Evolutionary conservation across 2,113 vertebrate species (phyloP).

Genomic region (Thomomys bottae): DNA sequence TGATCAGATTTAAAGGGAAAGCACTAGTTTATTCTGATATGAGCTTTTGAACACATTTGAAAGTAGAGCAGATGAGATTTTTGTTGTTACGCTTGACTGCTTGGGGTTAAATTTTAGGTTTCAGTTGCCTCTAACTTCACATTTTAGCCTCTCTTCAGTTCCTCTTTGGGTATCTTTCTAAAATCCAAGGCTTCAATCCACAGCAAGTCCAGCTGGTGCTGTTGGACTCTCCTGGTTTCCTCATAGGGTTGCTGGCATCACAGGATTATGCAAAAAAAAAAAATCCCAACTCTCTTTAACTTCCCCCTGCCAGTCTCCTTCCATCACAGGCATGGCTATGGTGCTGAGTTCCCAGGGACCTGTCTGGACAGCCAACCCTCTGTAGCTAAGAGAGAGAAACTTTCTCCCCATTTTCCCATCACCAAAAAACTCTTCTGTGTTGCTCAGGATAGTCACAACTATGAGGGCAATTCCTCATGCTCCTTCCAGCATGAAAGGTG

Average conservation of each 20-base stretch:
- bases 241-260: not conserved
- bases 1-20: not conserved
- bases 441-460: not conserved
- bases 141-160: not conserved
- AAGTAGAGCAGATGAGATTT: not conserved
- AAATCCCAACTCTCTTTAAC: not conserved
- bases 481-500: not conserved
- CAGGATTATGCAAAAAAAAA: not conserved
- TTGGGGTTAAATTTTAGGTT: not conserved
- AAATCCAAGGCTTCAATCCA: not conserved
- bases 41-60: not conserved
- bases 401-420: not conserved
- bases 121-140: not conserved
- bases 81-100: not conserved
- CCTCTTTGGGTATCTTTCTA: not conserved
- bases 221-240: not conserved
- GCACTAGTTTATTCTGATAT: conserved; percentile 17
- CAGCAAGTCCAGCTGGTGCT: not conserved
- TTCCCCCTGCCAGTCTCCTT: not conserved
- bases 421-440: not conserved
- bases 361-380: not conserved
- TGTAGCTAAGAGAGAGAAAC: accelerated
- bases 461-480: not conserved
- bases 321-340: not conserved
- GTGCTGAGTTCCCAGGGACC: not conserved